Evolutionary conservation across 2,888 invertebrate species (phyloP).

Genomic region (Chydorus sphaericus): DNA sequence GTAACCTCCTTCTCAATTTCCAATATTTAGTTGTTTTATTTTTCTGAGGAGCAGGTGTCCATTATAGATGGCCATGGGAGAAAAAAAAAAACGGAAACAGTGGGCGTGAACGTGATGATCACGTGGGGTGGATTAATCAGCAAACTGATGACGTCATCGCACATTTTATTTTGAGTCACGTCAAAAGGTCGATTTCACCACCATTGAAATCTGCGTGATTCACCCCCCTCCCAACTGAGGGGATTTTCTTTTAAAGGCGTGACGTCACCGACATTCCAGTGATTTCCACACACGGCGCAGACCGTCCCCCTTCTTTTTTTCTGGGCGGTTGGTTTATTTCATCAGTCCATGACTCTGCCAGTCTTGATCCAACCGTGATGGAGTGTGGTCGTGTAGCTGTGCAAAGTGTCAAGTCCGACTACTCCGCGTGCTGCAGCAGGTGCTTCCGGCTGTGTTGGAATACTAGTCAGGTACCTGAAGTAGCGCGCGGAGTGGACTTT

Average conservation of each 20-base stretch:
- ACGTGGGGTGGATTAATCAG: background rate
- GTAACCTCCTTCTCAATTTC: too few relatives aligned
- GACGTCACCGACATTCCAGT: slow-evolving; percentile 12
- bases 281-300: slow-evolving; percentile 1
- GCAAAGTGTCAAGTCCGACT: background rate
- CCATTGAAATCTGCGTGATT: background rate
- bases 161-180: background rate
- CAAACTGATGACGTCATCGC: too few relatives aligned
- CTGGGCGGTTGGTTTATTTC: background rate
- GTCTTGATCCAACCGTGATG: background rate
- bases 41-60: background rate
- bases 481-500: slow-evolving; percentile 75
- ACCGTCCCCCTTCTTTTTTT: background rate
- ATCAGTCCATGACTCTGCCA: background rate
- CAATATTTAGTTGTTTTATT: too few relatives aligned
- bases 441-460: slow-evolving; percentile 57
- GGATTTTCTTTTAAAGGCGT: background rate
- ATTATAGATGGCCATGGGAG: too few relatives aligned
- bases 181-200: slow-evolving; percentile 1
- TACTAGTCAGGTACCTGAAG: slow-evolving; percentile 94
- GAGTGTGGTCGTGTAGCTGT: background rate
- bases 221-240: background rate
- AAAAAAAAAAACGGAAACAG: slow-evolving; percentile 3
- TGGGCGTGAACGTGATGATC: background rate
- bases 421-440: slow-evolving; percentile 62